Evolutionary conservation across 2,797 vertebrate species (phyloP), one percentile per base, ranked within the genome.

Genomic region (Ctenochaetus hawaiiensis): DNA sequence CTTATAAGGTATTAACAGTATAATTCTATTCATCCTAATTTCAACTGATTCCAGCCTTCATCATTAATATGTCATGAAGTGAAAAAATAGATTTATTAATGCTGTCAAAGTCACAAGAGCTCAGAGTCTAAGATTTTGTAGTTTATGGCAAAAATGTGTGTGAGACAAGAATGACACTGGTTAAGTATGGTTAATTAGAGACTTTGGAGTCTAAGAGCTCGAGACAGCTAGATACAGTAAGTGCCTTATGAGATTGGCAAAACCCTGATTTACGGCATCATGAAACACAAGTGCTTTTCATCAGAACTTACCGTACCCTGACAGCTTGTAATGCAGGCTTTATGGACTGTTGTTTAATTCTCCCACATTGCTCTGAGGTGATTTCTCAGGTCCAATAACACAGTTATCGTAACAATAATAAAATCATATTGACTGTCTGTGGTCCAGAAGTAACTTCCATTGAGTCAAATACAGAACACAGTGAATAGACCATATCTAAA

Each of bases 361-460:
- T 34, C 26, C 57, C 52, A 57, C 30, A 4, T 20, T 7, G 1
- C 60, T 39, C 64, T 52, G 51, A 71, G 54, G 56, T 18, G 47
- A 58, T 77, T 72, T 72, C 18, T 68, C 45, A 49, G 54, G 65
- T 71, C 49, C 2, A 23, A 81, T 20, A 75, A 70, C 37, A 52
- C 59, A 79, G 77, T 61, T 66, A 74, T 64, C 70, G 44, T n/a
- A 23, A 75, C 62, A 67, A 51, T 73, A 49, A 76, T 63, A 76
- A 73, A 77, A 80, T n/a, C 60, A 67, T 26, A 72, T 47, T 52
- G 48, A 75, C 41, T 70, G 67, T 61, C 63, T 59, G 71, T 6
- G 3, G 72, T 64, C 62, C 30, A 17, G 22, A 23, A 78, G 61
- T 22, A 41, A 47, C 23, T 6, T 60, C 58, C 7, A 53, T 67